Evolutionary conservation across 2,888 invertebrate genomes (phyloP).

Genomic region (Melieria omissa): DNA sequence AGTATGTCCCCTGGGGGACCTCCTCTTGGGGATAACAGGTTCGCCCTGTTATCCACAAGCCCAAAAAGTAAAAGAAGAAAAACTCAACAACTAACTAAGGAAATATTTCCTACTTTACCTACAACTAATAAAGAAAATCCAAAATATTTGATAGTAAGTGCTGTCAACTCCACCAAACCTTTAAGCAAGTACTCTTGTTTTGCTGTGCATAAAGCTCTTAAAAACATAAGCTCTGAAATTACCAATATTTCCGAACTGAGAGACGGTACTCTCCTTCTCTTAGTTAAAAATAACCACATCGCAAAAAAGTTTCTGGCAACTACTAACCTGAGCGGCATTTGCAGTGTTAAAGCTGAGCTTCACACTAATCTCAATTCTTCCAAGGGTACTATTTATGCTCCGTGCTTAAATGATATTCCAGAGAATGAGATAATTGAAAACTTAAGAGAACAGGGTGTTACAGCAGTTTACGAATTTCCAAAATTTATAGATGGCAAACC

Average conservation of each 20-base stretch:
- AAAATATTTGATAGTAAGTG: too few relatives aligned
- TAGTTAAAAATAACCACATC: not conserved
- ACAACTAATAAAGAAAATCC: too few relatives aligned
- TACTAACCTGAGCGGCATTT: not conserved
- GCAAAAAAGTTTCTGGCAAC: not conserved
- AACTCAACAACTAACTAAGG: too few relatives aligned
- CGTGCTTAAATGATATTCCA: not conserved
- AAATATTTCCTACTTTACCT: too few relatives aligned
- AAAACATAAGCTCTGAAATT: not conserved
- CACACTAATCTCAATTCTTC: not conserved
- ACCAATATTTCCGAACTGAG: not conserved
- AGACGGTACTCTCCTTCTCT: not conserved
- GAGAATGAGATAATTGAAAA: not conserved
- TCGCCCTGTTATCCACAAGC: too few relatives aligned
- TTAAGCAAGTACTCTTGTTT: not conserved
- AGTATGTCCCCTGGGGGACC: too few relatives aligned
- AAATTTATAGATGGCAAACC: too few relatives aligned
- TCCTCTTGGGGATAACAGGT: too few relatives aligned
- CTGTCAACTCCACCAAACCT: too few relatives aligned
- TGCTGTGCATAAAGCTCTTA: not conserved
- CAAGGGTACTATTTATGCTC: not conserved
- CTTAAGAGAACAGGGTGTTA: not conserved
- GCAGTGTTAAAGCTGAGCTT: not conserved
- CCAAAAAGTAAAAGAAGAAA: too few relatives aligned
- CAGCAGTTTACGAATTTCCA: not conserved